phyloP scores from a whole-genome alignment of 2,888 invertebrate genomes.

The Galerucella nymphaeae region DNA sequence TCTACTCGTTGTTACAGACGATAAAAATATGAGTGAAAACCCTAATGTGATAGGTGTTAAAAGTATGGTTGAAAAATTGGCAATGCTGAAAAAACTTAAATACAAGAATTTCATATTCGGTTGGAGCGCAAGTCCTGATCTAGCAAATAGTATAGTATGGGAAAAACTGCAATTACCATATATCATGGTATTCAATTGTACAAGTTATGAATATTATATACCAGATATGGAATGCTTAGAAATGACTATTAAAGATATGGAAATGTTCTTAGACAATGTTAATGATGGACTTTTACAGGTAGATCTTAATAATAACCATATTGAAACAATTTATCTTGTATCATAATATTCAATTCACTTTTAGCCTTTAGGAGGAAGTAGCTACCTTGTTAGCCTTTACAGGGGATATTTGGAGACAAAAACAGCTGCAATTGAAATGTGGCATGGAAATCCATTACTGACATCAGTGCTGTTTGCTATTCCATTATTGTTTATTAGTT shows the following conservation, averaged over 20 bases:
- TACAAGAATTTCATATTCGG: slow-evolving; percentile 90
- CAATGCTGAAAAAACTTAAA: slow-evolving; percentile 73
- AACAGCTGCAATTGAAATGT: slow-evolving; percentile 84
- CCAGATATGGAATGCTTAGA: slow-evolving; percentile 69
- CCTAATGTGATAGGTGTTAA: slow-evolving; percentile 80
- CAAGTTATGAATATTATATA: slow-evolving; percentile 90
- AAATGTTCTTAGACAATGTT: slow-evolving; percentile 80
- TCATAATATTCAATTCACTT: slow-evolving; percentile 23
- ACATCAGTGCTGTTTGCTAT: slow-evolving; percentile 94
- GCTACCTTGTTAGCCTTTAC: slow-evolving; percentile 79
- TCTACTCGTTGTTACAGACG: slow-evolving; percentile 88
- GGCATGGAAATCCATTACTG: slow-evolving; percentile 92
- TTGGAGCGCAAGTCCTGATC: slow-evolving; percentile 90
- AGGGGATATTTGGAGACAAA: slow-evolving; percentile 87
- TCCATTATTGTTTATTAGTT: slow-evolving; percentile 90
- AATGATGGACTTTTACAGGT: slow-evolving; percentile 83
- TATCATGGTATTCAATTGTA: slow-evolving; percentile 87
- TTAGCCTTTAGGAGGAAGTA: slow-evolving; percentile 87
- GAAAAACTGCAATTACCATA: slow-evolving; percentile 56
- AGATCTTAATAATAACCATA: slow-evolving; percentile 52
- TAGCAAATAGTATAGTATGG: slow-evolving; percentile 95
- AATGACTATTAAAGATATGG: slow-evolving; percentile 71
- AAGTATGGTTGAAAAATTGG: slow-evolving; percentile 77
- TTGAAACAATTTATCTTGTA: slow-evolving; percentile 56
- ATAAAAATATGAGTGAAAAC: slow-evolving; percentile 85